phyloP scores from a whole-genome alignment of 2,797 vertebrate genomes.

The Syngnathus acus region DNA sequence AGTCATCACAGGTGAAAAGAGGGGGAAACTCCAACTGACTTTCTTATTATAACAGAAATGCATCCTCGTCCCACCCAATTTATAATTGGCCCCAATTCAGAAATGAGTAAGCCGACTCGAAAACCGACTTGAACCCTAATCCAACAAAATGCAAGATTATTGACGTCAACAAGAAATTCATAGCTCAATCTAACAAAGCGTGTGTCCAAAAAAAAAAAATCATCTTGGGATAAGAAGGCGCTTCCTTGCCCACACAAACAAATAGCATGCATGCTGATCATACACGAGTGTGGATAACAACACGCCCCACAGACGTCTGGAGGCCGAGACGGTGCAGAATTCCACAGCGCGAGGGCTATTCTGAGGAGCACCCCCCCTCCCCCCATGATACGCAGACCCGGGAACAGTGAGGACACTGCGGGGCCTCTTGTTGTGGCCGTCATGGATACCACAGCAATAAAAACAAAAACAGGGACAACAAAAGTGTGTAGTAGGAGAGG shows the following conservation, averaged over 20 bases:
- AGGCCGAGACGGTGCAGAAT: conserved; percentile 53
- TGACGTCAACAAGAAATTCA: not conserved
- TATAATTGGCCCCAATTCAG: not conserved
- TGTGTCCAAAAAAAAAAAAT: conserved; percentile 11
- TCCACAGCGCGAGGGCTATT: conserved; percentile 57
- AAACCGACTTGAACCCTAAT: not conserved
- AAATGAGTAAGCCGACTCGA: not conserved
- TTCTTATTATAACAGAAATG: not conserved
- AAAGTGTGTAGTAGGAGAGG: conserved; percentile 22
- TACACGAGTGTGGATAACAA: conserved; percentile 30
- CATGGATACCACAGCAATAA: conserved; percentile 64
- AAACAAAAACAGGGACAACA: conserved; percentile 64
- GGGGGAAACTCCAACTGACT: not conserved
- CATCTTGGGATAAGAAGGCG: not conserved
- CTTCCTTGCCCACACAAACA: conserved; percentile 12
- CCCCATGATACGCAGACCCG: conserved; percentile 37
- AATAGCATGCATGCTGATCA: conserved; percentile 23
- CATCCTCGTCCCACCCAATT: not conserved
- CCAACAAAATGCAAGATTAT: not conserved
- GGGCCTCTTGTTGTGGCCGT: conserved; percentile 55
- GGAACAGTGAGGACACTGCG: conserved; percentile 41
- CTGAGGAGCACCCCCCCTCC: conserved; percentile 26
- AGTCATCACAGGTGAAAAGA: too few relatives aligned
- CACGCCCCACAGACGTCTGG: conserved; percentile 54
- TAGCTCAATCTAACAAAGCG: not conserved